Evolutionary conservation across 2,797 vertebrate species (phyloP).

Genomic region (Acropternis orthonyx): DNA sequence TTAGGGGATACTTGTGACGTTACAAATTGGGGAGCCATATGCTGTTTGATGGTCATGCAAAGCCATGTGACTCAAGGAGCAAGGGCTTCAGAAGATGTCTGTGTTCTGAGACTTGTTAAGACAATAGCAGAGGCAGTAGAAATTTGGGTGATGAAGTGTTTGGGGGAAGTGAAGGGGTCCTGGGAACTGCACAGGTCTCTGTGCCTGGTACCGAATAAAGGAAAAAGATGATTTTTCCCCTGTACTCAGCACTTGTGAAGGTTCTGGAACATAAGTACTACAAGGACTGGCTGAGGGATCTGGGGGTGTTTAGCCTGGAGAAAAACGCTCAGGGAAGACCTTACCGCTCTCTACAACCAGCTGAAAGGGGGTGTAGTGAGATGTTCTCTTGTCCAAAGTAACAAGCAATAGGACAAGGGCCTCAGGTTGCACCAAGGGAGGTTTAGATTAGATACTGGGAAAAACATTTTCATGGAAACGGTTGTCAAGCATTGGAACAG

Average conservation of each 20-base stretch:
- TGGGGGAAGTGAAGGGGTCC: neutral
- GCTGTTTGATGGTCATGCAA: neutral
- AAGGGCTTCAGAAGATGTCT: neutral
- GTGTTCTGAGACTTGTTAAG: neutral
- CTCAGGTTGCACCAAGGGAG: neutral
- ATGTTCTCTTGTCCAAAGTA: neutral
- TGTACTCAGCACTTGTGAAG: neutral
- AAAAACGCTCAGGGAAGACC: neutral
- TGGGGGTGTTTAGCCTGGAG: neutral
- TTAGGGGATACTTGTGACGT: neutral
- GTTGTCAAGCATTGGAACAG: neutral
- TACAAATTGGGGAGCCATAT: neutral
- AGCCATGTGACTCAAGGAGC: neutral
- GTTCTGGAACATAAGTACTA: neutral
- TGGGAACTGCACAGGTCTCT: neutral
- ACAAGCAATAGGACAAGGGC: neutral
- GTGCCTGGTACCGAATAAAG: neutral
- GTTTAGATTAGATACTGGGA: neutral
- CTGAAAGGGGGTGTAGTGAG: neutral
- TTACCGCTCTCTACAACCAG: neutral
- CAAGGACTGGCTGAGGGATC: neutral
- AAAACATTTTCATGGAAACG: neutral
- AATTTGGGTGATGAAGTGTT: neutral
- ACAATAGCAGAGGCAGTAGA: neutral
- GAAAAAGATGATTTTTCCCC: neutral